Evolutionary conservation across 2,888 invertebrate genomes (phyloP), one percentile per base, ranked within the genome.

Genomic region (Blomia tropicalis): DNA sequence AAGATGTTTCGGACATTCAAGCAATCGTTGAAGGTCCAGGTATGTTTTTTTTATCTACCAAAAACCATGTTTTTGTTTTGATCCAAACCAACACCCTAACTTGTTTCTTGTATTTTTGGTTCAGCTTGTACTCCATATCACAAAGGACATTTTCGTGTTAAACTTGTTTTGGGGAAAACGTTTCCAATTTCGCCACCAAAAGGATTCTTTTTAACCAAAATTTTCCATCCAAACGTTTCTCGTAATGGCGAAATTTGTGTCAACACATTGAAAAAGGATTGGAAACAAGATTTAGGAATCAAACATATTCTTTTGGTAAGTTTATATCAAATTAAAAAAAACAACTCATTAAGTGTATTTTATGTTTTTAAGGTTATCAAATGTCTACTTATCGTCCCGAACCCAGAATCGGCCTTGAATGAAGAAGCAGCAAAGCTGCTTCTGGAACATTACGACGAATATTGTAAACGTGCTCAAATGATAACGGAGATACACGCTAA

Each of bases 151-250:
- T 95, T 95, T 76, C 83, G 84, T 73, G 84, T 92, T 66, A 90
- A 91, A 74, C 77, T 95, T 69, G 83, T 83, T 66, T 79, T 95
- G 64, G 87, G 88, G 17, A 90, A 90, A 77, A 89, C 89, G 74
- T 95, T 90, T 76, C 93, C 93, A 11, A 80, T 83, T 70, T 82
- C 84, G 69, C 90, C 93, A 68, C 93, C 93, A 54, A 91, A 91
- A 77, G 92, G 76, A n/a, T 78, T 73, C 77, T 95, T 95, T 76
- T 78, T 90, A 66, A 95, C 93, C 61, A 89, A 87, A 79, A 89
- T 95, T 73, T 95, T 95, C 78, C 93, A 95, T 76, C 93, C 93
- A 29, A 95, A 95, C 79, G 92, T 95, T 69, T 85, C 92, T 58
- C 77, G 81, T 65, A 87, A 84, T 77, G 93, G 93, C 65, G 92